phyloP scores from a whole-genome alignment of 2,888 invertebrate species.

The Nomada fucata region DNA sequence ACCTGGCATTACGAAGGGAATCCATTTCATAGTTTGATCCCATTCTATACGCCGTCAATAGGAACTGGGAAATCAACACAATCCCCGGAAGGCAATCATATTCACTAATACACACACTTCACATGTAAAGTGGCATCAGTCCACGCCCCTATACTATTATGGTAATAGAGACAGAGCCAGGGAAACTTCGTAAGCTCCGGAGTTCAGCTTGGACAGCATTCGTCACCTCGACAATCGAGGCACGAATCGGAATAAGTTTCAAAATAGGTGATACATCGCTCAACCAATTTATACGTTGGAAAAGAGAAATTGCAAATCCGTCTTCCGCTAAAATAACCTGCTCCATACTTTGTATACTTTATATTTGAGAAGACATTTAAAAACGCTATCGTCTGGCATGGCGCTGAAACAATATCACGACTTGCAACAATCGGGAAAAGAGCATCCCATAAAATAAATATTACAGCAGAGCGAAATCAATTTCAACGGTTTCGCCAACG shows the following conservation, averaged over 20 bases:
- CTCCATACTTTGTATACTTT: too few species aligned
- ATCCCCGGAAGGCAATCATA: not conserved
- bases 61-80: slow-evolving; percentile 4
- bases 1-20: not conserved
- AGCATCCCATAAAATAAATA: too few species aligned
- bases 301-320: not conserved
- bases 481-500: too few species aligned
- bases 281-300: not conserved
- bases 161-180: slow-evolving; percentile 5
- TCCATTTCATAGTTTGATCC: not conserved
- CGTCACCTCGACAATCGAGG: not conserved
- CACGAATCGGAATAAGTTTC: slow-evolving; percentile 3
- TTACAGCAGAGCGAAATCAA: too few species aligned
- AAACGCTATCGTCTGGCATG: too few species aligned
- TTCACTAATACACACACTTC: slow-evolving; percentile 11
- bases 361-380: too few species aligned
- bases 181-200: slow-evolving; percentile 20
- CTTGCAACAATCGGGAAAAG: too few species aligned
- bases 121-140: slow-evolving; percentile 3
- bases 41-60: not conserved
- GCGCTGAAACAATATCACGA: too few species aligned
- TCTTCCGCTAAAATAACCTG: too few species aligned
- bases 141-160: not conserved
- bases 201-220: not conserved
- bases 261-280: not conserved